Evolutionary conservation across 2,113 vertebrate species (phyloP), one percentile per base, ranked within the genome.

Genomic region (Lamprologus lemairii): DNA sequence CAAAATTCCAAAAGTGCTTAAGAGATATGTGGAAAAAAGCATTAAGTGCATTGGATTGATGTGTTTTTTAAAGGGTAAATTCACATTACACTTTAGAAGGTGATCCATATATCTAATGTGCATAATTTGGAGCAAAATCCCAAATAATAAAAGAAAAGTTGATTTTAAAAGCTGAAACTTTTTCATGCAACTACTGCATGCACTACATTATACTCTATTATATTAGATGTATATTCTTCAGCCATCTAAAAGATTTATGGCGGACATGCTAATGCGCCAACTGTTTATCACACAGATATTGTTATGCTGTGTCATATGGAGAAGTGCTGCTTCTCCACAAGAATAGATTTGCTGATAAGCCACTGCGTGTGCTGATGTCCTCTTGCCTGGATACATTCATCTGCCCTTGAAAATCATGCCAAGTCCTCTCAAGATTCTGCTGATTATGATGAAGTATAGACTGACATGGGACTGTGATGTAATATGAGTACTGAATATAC

Each of bases 281-380:
- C 12, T 84, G 83, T 89, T 87, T 49, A 89, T 88, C 84, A 84
- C 42, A 51, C 53, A 86, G 71, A 78, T 91, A 92, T 58, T 87
- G 89, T 92, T 94, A 57, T 31, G 54, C 88, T 83, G 86, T 54
- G 90, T 88, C 88, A 87, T 23, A 71, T 14, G 89, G 75, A 85
- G 83, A 86, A 79, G 87, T 49, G 88, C 86, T 86, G 84, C 87
- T 26, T 84, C 16, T 83, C 90, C 55, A 81, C 90, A 84, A 21
- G 86, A 92, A 89, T 85, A 91, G 90, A 94, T 93, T 45, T 93
- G 92, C 92, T 93, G 94, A 94, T 86, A 83, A 83, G 85, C 86
- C 89, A 73, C 57, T 84, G 85, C 80, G 60, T 88, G 89, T 7
- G 42, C 84, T 23, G 58, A 68, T 68, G 87, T 82, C 89, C 87